Evolutionary conservation across 1,140 invertebrate species (phyloP).

Genomic region (Coboldia fuscipes): DNA sequence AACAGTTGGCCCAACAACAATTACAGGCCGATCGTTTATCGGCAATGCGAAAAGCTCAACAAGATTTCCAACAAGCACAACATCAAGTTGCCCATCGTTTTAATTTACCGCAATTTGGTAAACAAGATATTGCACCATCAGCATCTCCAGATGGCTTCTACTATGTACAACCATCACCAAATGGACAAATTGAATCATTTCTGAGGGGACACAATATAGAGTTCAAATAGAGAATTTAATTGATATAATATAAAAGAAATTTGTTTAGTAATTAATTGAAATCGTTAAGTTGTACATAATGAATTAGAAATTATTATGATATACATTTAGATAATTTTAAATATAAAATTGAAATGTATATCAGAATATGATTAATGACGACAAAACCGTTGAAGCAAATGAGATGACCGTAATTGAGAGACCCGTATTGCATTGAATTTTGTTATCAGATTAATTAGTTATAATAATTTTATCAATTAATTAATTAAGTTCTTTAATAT

Average conservation of each 20-base stretch:
- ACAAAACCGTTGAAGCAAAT: neutral
- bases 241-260: neutral
- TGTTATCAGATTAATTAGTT: too few species aligned
- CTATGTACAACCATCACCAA: conserved; percentile 33
- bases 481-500: too few species aligned
- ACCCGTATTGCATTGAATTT: too few species aligned
- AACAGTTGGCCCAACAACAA: conserved; percentile 34
- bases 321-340: too few species aligned
- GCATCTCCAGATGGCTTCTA: conserved; percentile 33
- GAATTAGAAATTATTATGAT: too few species aligned
- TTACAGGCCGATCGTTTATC: conserved; percentile 24
- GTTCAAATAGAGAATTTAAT: conserved; percentile 21
- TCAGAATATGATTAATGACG: neutral
- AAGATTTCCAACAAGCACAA: conserved; percentile 16
- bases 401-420: too few species aligned
- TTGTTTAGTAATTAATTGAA: neutral
- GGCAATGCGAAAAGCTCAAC: conserved; percentile 15
- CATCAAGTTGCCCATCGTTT: conserved; percentile 17
- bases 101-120: conserved; percentile 23
- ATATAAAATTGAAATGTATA: too few species aligned
- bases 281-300: neutral
- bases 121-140: conserved; percentile 17
- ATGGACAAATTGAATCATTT: conserved; percentile 59
- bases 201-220: conserved; percentile 45
- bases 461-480: too few species aligned